Percentiles rank a stretch among this genome's conserved stretches.
Conservation (phyloP, 2,888 invertebrate genomes). For the Alloscopus bannaensis region DNA sequence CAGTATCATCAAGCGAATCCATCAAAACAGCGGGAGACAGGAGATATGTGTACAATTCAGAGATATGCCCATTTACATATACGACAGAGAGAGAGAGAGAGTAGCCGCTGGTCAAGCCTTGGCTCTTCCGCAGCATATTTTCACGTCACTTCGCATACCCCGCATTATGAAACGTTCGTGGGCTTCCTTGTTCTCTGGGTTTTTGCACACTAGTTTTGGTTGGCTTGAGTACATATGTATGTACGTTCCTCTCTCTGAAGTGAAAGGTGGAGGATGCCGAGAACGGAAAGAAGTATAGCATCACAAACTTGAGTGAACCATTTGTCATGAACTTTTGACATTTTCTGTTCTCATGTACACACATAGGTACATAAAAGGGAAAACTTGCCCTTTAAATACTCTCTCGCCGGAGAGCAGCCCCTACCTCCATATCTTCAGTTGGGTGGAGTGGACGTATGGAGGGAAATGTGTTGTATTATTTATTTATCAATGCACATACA, state of each 20-base stretch:
- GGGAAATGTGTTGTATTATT: background rate
- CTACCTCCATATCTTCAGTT: background rate
- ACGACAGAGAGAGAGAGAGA: conserved; percentile 13
- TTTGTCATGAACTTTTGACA: conserved; percentile 65
- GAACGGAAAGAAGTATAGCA: conserved; percentile 42
- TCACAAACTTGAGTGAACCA: conserved; percentile 57
- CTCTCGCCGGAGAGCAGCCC: too few relatives aligned
- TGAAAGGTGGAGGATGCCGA: conserved; percentile 8
- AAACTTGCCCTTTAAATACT: too few relatives aligned
- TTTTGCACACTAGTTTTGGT: conserved; percentile 14
- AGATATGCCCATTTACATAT: conserved; percentile 42
- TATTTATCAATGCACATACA: conserved; percentile 19
- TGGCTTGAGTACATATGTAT: background rate
- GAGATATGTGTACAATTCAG: conserved; percentile 18
- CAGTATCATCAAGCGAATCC: conserved; percentile 45
- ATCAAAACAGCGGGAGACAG: conserved; percentile 54
- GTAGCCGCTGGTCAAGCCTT: conserved; percentile 46
- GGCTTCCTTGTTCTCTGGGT: too few relatives aligned
- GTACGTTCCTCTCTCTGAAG: background rate
- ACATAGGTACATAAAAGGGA: background rate
- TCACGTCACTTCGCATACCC: conserved; percentile 41
- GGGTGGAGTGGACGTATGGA: background rate
- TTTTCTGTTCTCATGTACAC: conserved; percentile 49
- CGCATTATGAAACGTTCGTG: too few relatives aligned
- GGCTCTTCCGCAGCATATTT: conserved; percentile 46